Conservation (phyloP, 2,888 invertebrate genomes). For the Syrphus vitripennis region DNA sequence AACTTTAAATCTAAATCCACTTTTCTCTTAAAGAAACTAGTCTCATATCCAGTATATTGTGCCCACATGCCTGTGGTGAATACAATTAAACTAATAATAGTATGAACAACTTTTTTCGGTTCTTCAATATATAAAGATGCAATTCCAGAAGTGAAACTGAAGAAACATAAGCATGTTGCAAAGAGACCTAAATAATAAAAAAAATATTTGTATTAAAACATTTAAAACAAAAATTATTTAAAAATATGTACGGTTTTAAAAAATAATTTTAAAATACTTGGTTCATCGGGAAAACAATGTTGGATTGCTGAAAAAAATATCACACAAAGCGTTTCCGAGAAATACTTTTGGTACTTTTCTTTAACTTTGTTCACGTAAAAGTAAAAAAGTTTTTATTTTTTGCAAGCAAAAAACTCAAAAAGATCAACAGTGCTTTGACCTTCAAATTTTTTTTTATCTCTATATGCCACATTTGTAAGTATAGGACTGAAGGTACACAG, state of each 20-base stretch:
- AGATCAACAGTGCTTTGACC: no score
- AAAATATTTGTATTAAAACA: background rate
- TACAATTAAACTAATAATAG: background rate
- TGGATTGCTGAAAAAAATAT: no score
- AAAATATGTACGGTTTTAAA: no score
- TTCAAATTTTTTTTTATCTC: no score
- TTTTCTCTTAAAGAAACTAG: conserved; percentile 74
- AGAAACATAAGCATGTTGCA: conserved; percentile 7
- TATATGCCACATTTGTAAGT: no score
- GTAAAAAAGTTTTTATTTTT: no score
- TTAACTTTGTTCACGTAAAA: no score
- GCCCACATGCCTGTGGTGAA: conserved; percentile 76
- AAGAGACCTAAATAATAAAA: background rate
- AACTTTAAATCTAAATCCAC: conserved; percentile 73
- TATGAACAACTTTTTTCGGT: background rate
- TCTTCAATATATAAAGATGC: background rate
- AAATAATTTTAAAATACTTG: background rate
- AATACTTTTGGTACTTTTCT: no score
- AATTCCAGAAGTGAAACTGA: conserved; percentile 21
- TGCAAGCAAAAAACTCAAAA: no score
- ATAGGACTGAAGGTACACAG: background rate
- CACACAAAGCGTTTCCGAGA: no score
- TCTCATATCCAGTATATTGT: conserved; percentile 77
- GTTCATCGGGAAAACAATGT: no score
- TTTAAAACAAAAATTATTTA: no score